Evolutionary conservation across 2,113 vertebrate genomes (phyloP).

Genomic region (Tetraodon nigroviridis): DNA sequence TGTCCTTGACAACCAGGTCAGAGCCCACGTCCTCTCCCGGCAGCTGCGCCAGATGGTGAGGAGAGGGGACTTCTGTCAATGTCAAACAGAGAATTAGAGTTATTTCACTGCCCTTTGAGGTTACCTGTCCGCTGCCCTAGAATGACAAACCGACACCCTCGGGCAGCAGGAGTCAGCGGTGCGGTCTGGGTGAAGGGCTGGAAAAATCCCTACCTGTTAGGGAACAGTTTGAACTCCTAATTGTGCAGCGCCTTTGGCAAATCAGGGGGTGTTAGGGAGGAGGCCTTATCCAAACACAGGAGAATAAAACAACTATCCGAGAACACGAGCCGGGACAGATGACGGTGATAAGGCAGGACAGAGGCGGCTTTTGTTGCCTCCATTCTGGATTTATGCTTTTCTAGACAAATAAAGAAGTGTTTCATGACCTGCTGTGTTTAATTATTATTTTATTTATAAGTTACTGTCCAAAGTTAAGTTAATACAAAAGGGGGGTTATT

Average conservation of each 20-base stretch:
- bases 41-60: conserved; percentile 75
- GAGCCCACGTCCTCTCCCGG: conserved; percentile 57
- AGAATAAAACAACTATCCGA: conserved; percentile 36
- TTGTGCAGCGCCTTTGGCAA: conserved; percentile 50
- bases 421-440: neutral
- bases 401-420: conserved; percentile 4
- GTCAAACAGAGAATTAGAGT: conserved; percentile 60
- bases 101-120: conserved; percentile 55
- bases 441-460: too few relatives aligned
- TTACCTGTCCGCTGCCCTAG: conserved; percentile 39
- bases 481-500: too few relatives aligned
- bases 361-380: conserved; percentile 16
- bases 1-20: conserved; percentile 86
- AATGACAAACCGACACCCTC: conserved; percentile 40
- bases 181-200: conserved; percentile 6
- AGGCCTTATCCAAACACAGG: conserved; percentile 55
- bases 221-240: conserved; percentile 58
- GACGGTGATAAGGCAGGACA: conserved; percentile 41
- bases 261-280: conserved; percentile 49
- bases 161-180: conserved; percentile 32
- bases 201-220: conserved; percentile 47
- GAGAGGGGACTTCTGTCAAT: conserved; percentile 60
- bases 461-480: too few relatives aligned
- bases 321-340: conserved; percentile 51
- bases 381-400: conserved; percentile 11